Evolutionary conservation across 2,888 invertebrate genomes (phyloP).

Genomic region (Anagyrus pseudococci): DNA sequence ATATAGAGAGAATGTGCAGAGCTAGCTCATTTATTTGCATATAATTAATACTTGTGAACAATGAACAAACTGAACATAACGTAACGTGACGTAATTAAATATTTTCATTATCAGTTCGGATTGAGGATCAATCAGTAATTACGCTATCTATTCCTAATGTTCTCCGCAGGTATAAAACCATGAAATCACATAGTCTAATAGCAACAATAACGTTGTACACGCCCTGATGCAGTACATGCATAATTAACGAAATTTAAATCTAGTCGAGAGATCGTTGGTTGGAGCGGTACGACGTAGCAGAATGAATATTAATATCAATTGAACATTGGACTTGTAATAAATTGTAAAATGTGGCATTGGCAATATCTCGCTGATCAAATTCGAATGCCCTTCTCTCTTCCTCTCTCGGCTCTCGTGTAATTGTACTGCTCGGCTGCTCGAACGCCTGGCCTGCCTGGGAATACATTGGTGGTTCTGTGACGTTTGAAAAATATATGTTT

Average conservation of each 20-base stretch:
- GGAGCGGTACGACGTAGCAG: slow-evolving; percentile 3
- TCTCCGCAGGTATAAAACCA: slow-evolving; percentile 9
- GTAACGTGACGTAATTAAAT: slow-evolving; percentile 12
- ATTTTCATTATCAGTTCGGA: slow-evolving; percentile 12
- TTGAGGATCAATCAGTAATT: slow-evolving; percentile 10
- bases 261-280: slow-evolving; percentile 4
- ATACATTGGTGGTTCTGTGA: background rate
- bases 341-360: slow-evolving; percentile 18
- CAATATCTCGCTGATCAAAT: slow-evolving; percentile 18
- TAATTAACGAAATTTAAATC: slow-evolving; percentile 24
- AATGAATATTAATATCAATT: slow-evolving; percentile 22
- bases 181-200: background rate
- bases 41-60: slow-evolving; percentile 11
- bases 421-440: slow-evolving; percentile 1
- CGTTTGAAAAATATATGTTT: slow-evolving; percentile 13
- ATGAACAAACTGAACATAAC: slow-evolving; percentile 2
- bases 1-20: too few relatives aligned
- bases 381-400: background rate
- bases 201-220: background rate
- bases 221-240: background rate
- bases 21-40: background rate
- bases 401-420: slow-evolving; percentile 7
- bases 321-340: slow-evolving; percentile 17
- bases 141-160: background rate
- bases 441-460: too few relatives aligned